Conservation (phyloP, 2,797 vertebrate genomes). For the Lycodopsis pacificus region DNA sequence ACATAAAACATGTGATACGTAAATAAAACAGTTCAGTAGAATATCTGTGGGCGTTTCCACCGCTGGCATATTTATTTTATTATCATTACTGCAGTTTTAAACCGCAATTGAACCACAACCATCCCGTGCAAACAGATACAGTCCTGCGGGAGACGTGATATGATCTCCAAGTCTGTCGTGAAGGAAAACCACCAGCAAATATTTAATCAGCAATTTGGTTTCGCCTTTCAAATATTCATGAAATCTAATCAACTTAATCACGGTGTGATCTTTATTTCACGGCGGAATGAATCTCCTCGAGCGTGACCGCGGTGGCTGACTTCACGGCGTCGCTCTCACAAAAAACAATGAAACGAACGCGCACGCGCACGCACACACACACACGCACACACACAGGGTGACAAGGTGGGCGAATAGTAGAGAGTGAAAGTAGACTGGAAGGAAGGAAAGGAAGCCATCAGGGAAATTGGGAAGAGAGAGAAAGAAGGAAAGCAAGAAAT, state of each 20-base stretch:
- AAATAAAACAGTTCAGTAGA: neutral
- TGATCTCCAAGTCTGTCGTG: constrained; percentile 58
- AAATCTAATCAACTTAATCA: constrained; percentile 71
- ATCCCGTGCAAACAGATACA: neutral
- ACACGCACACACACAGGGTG: neutral
- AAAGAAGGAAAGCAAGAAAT: too few relatives aligned
- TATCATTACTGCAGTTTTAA: neutral
- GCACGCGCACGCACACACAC: neutral
- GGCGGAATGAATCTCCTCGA: constrained; percentile 59
- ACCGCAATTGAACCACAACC: neutral
- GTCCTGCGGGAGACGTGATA: constrained; percentile 50
- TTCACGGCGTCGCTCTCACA: constrained; percentile 22
- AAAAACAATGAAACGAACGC: constrained; percentile 32
- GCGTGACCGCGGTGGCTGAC: constrained; percentile 50
- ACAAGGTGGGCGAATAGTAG: neutral
- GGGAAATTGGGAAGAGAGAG: too few relatives aligned
- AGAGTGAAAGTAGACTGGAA: neutral
- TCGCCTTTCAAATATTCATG: constrained; percentile 72
- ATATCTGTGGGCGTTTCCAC: neutral
- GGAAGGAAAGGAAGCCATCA: neutral
- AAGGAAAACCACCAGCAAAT: constrained; percentile 61
- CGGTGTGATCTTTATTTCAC: constrained; percentile 56
- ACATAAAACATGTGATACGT: neutral
- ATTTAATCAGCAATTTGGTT: constrained; percentile 68
- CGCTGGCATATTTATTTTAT: neutral